These are phyloP conservation scores for Pseudorhombus dupliciocellatus DNA, from an alignment of 2,113 vertebrate species.

Conservation along the genomic window DNA sequence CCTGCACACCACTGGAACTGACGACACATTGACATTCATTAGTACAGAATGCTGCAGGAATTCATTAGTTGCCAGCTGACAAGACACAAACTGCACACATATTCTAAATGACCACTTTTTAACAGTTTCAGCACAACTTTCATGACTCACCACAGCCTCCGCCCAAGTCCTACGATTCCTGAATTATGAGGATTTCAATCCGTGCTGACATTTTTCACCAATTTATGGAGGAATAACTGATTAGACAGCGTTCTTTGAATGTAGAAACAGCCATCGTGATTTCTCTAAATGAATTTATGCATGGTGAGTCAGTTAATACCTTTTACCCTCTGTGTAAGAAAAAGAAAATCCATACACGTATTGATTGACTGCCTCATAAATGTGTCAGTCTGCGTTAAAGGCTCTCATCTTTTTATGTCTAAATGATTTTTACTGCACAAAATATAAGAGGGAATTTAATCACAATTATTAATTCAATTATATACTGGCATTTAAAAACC, in stretches of 20 bases:
- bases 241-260: constrained; percentile 21
- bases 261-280: constrained; percentile 3
- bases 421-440: neutral
- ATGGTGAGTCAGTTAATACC: constrained; percentile 27
- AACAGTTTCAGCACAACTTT: constrained; percentile 18
- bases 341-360: constrained; percentile 9
- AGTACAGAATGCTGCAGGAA: constrained; percentile 44
- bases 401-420: neutral
- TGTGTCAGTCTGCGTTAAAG: constrained; percentile 9
- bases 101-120: constrained; percentile 20
- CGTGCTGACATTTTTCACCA: neutral
- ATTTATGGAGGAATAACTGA: constrained; percentile 20
- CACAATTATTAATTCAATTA: neutral
- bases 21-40: constrained; percentile 61
- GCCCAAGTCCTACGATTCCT: neutral
- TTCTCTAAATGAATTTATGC: constrained; percentile 36
- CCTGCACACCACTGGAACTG: constrained; percentile 49
- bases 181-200: constrained; percentile 8
- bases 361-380: constrained; percentile 32
- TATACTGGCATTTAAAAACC: constrained; percentile 3
- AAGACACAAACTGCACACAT: constrained; percentile 19
- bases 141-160: neutral
- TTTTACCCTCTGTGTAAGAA: constrained; percentile 8
- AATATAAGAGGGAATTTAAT: constrained; percentile 6
- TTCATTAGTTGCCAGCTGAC: constrained; percentile 56